Conservation (phyloP, 2,113 vertebrate genomes). For the Antechinus flavipes region DNA sequence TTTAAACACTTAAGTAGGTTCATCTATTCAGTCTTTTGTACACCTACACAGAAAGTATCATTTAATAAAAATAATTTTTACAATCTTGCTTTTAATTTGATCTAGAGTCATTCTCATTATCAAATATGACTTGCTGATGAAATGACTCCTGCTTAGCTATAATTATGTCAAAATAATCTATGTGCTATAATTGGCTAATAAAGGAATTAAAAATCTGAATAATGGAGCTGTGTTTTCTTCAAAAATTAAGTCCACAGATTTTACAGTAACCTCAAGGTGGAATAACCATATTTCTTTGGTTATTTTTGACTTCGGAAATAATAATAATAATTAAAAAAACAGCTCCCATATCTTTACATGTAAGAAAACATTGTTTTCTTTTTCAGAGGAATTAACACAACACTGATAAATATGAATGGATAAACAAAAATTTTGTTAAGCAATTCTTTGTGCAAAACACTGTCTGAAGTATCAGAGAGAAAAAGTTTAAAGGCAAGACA, state of each 20-base stretch:
- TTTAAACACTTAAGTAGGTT: constrained; percentile 39
- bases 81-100: constrained; percentile 67
- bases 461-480: not conserved
- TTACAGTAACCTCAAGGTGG: not conserved
- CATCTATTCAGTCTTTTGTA: constrained; percentile 31
- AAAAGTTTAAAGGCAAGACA: not conserved
- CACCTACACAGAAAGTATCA: constrained; percentile 59
- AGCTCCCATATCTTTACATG: not conserved
- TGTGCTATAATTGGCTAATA: constrained; percentile 63
- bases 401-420: not conserved
- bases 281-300: constrained; percentile 5
- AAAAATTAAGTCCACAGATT: constrained; percentile 36
- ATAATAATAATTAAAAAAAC: not conserved
- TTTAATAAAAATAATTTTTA: constrained; percentile 70
- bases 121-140: not conserved
- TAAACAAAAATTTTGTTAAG: not conserved
- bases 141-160: constrained; percentile 65
- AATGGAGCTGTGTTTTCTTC: not conserved
- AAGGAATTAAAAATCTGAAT: constrained; percentile 66
- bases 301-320: constrained; percentile 6
- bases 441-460: not conserved
- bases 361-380: not conserved
- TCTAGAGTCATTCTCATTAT: constrained; percentile 67
- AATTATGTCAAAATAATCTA: constrained; percentile 66
- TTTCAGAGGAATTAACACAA: not conserved